Base-by-base conservation (phyloP, 1,140 invertebrate species). In the Lamellibrachia luymesi region DNA sequence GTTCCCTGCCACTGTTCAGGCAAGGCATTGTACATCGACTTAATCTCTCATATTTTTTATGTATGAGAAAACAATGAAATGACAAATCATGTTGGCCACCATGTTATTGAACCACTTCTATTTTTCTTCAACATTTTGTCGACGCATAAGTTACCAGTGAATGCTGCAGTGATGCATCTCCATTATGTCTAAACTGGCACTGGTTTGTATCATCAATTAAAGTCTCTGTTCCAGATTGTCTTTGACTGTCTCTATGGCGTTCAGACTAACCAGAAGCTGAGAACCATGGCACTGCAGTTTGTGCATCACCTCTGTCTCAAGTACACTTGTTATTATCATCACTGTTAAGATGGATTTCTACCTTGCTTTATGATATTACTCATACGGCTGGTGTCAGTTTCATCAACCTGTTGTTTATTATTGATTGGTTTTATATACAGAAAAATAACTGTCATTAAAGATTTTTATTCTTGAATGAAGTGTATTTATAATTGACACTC, bases 181-280 rank as follows among this genome's bases (percentile, higher is more conserved):
- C 64, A 17, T 80, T 22, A 80, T 22, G 64, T 80, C 52, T 56
- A 90, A 6, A 10, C 8, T 90, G n/a, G 49, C 6, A 50, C 51
- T 51, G 38, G 50, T 56, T n/a, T 92, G 38, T 51, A 52, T 51
- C 17, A 92, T 52, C 38, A 56, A 51, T 92, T 5, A 27, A 6
- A 51, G 50, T 51, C 91, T 92, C 92, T 93, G 94, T 97, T 97
- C 90, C 96, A 98, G 97, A 97, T 98, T 38, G 97, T 98, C 93
- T 99, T 98, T 96, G 98, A 98, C 94, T 98, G 98, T 89, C 96
- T 99, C 8, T 98, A 98, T 96, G 98, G 98, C 92, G 97, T 97
- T 17, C 98, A 98, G 95, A 98, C 98, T 1, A 98, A 98, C 96
- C 96, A 97, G 1, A 98, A 98, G 94, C 97, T 99, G 90, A 98